Base-by-base conservation (phyloP, 92 coral and sea anemone genomes). In the Chrysogorgia sp. region DNA sequence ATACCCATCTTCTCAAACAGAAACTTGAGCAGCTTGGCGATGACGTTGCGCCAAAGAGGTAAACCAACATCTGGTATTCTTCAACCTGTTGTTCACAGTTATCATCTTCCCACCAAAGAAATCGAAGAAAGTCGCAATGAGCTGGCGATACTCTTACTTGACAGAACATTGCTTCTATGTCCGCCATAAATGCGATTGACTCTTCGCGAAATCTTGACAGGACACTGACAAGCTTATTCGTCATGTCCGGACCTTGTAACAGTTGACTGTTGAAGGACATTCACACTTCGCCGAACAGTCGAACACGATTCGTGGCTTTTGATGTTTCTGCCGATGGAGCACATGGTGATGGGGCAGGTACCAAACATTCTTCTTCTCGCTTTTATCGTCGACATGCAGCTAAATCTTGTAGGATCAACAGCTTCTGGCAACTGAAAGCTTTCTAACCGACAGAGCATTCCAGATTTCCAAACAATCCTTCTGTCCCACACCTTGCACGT, bases 191-290 rank as follows among this genome's bases (percentile, higher is more conserved):
- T 14, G 88, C 84, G 41, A 79, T 59, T 47, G 74, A 80, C 10
- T 63, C 57, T 49, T 84, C 74, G n/a, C 84, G 66, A 49, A 76
- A 83, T 30, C 78, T 72, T 9, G 58, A 33, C 29, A 78, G 57
- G 23, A 86, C 86, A 12, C 86, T 83, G 0, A 75, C 74, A 45
- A 81, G 82, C n/a, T 43, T 81, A 45, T 86, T 86, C 34, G 83
- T 81, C 69, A 86, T 58, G 45, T 86, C 86, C 67, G 89, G 89
- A 32, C 85, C 87, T 37, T 83, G 87, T 50, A 76, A 58, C 17
- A 76, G 69, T 22, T 58, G 69, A 14, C 67, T 66, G 65, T 83
- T 83, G n/a, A 84, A 43, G 19, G 86, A 81, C 10, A 67, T 40
- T 58, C 78, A 50, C 40, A 81, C 41, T 41, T 47, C 23, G 70